Percentiles rank a stretch among this genome's conserved stretches.
These are phyloP conservation scores for Machaerirhynchus nigripectus DNA, from an alignment of 2,113 vertebrate genomes.

Conservation along the genomic window DNA sequence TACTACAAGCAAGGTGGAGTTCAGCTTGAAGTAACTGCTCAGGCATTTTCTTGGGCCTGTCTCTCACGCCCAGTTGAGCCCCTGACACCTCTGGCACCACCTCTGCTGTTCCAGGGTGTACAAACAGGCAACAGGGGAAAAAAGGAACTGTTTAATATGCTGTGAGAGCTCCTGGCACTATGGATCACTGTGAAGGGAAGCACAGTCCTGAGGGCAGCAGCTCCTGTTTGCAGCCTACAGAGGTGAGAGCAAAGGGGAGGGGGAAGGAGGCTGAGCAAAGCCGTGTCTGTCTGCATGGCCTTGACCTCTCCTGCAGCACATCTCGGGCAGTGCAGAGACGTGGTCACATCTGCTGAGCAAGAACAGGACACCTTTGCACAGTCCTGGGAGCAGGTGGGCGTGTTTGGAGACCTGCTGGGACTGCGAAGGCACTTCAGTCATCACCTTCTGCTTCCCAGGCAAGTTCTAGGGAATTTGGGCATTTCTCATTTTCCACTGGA, in stretches of 20 bases:
- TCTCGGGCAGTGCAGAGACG: rapidly evolving
- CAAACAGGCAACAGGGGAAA: not conserved
- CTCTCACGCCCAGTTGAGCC: rapidly evolving
- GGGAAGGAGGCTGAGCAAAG: not conserved
- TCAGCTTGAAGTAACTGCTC: not conserved
- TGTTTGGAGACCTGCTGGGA: not conserved
- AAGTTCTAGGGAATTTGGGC: not conserved
- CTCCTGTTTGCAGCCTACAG: rapidly evolving
- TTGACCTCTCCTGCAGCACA: not conserved
- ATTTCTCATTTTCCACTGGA: not conserved
- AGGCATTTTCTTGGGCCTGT: not conserved
- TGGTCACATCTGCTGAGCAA: not conserved
- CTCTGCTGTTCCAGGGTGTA: not conserved
- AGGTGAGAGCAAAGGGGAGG: not conserved
- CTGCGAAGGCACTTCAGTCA: not conserved
- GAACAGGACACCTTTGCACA: not conserved
- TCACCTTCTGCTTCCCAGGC: not conserved
- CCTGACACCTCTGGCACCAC: not conserved
- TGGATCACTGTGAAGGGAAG: not conserved
- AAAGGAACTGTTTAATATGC: not conserved
- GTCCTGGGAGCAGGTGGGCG: not conserved
- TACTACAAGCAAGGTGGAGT: not conserved
- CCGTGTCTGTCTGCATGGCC: not conserved
- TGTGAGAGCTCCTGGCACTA: not conserved
- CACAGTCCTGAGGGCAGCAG: not conserved